phyloP scores from a whole-genome alignment of 2,113 vertebrate genomes.

The Salvator merianae region DNA sequence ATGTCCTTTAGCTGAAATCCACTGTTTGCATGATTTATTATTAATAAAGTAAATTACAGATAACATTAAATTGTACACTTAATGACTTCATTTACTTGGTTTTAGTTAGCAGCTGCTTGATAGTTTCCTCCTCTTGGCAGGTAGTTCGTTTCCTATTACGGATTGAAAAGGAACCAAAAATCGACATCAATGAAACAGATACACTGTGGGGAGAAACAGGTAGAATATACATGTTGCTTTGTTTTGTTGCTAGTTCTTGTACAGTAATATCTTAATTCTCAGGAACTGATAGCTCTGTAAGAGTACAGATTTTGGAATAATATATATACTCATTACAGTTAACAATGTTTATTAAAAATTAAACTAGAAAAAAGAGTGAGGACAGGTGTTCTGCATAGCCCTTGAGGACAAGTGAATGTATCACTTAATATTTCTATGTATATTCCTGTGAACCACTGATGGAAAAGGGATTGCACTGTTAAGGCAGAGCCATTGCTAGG shows the following conservation, averaged over 20 bases:
- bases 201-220: slow-evolving; percentile 98
- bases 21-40: not conserved
- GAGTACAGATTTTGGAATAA: not conserved
- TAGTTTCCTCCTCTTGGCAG: slow-evolving; percentile 74
- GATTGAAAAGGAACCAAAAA: slow-evolving; percentile 79
- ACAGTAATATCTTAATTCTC: not conserved
- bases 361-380: not conserved
- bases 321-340: not conserved
- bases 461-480: no score
- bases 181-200: slow-evolving; percentile 92
- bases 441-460: no score
- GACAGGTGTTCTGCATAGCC: not conserved
- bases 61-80: no score
- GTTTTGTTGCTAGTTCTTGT: not conserved
- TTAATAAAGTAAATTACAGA: not conserved
- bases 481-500: no score
- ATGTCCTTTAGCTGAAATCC: not conserved
- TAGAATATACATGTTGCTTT: slow-evolving; percentile 55
- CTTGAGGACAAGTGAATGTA: no score
- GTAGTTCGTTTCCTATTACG: slow-evolving; percentile 88
- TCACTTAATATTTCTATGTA: no score
- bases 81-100: fast-evolving
- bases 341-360: not conserved
- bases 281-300: not conserved
- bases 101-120: slow-evolving; percentile 36